phyloP scores from a whole-genome alignment of 92 coral and sea anemone genomes.

The Zoanthus solanderi region DNA sequence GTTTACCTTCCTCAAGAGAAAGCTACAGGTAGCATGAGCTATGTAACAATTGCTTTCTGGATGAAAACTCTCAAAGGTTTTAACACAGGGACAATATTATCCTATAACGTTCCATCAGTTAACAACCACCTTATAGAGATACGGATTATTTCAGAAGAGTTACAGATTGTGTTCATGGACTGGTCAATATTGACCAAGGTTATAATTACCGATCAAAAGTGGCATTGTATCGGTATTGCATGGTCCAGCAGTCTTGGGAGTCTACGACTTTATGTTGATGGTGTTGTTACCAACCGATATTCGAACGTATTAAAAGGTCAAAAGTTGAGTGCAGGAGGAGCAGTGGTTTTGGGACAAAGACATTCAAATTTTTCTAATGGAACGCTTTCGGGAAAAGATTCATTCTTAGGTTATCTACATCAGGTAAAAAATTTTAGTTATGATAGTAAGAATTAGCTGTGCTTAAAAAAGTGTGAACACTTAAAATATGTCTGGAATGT shows the following conservation, averaged over 20 bases:
- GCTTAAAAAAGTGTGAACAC: no score
- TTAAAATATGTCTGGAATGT: no score
- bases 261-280: constrained; percentile 50
- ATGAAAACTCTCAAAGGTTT: constrained; percentile 52
- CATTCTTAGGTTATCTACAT: not conserved
- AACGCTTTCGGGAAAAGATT: not conserved
- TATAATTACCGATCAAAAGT: constrained; percentile 54
- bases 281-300: constrained; percentile 4
- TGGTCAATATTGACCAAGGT: constrained; percentile 41
- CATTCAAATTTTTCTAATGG: not conserved
- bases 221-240: constrained; percentile 71
- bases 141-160: constrained; percentile 36
- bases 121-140: constrained; percentile 55
- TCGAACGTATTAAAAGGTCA: not conserved
- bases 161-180: constrained; percentile 48
- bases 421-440: not conserved
- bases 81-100: constrained; percentile 67
- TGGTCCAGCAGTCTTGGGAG: constrained; percentile 54
- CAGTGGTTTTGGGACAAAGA: constrained; percentile 6
- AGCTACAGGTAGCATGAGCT: constrained; percentile 9
- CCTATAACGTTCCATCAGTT: constrained; percentile 58
- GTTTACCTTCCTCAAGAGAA: constrained; percentile 47
- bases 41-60: constrained; percentile 63
- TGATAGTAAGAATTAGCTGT: no score
- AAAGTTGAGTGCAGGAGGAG: not conserved